These are phyloP conservation scores for Hypercompe scribonia DNA, from an alignment of 2,888 invertebrate genomes.

Conservation along the genomic window DNA sequence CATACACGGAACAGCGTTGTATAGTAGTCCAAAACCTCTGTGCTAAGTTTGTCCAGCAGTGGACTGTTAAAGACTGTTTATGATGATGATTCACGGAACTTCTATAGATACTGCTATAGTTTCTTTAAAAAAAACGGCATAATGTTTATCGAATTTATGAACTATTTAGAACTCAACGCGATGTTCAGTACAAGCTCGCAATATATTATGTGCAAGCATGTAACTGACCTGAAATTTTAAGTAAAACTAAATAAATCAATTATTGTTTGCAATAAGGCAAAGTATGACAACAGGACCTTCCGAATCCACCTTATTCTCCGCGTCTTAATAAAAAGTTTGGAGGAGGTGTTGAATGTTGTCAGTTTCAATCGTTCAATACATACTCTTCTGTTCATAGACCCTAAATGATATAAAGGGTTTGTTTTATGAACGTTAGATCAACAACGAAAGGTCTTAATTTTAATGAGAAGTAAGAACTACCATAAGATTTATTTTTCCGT, in stretches of 20 bases:
- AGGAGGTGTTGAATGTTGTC: background rate
- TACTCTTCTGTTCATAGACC: background rate
- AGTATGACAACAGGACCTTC: too few species aligned
- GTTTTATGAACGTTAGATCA: conserved; percentile 23
- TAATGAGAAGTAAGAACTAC: background rate
- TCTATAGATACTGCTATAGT: background rate
- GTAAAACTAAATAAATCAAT: too few species aligned
- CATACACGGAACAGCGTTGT: too few species aligned
- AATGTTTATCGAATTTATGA: background rate
- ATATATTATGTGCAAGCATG: background rate
- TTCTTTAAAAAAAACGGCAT: background rate
- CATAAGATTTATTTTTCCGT: conserved; percentile 41
- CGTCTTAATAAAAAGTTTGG: background rate
- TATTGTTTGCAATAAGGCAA: too few species aligned
- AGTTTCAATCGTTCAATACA: background rate
- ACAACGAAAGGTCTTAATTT: conserved; percentile 25
- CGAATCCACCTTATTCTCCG: too few species aligned
- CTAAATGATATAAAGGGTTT: conserved; percentile 29
- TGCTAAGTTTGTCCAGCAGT: too few species aligned
- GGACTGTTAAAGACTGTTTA: too few species aligned
- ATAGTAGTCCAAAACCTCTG: too few species aligned
- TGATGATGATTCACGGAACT: too few species aligned
- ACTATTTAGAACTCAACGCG: background rate
- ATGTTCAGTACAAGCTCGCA: background rate
- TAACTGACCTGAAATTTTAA: background rate